phyloP scores from a whole-genome alignment of 2,888 invertebrate species.

The Pandemis heparana region DNA sequence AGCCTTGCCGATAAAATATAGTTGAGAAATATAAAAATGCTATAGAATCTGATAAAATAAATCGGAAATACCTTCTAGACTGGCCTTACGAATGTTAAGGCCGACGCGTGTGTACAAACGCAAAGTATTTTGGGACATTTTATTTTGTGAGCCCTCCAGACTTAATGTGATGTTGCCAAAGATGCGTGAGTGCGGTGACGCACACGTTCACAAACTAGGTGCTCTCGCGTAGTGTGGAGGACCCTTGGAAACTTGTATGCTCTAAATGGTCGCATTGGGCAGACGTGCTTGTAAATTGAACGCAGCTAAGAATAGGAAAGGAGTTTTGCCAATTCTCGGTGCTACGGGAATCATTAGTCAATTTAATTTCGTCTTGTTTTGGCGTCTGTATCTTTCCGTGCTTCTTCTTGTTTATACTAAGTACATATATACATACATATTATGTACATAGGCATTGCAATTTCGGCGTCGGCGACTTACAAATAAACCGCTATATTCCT shows the following conservation, averaged over 20 bases:
- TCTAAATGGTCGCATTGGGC: not conserved
- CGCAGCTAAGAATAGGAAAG: conserved; percentile 3
- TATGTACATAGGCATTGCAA: not conserved
- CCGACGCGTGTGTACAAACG: conserved; percentile 4
- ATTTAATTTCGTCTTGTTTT: not conserved
- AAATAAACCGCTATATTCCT: not conserved
- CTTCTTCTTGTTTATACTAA: not conserved
- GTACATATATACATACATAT: too few relatives aligned
- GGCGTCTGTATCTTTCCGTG: not conserved
- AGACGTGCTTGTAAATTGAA: not conserved
- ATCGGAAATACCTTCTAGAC: not conserved
- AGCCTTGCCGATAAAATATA: not conserved
- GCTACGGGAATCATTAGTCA: not conserved
- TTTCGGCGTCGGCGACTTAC: not conserved
- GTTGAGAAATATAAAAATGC: not conserved
- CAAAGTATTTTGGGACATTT: not conserved
- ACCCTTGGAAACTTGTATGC: not conserved
- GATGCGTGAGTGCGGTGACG: not conserved
- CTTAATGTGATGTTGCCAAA: not conserved
- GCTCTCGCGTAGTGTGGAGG: not conserved
- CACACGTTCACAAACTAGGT: not conserved
- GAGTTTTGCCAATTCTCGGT: conserved; percentile 12
- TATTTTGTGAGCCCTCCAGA: not conserved
- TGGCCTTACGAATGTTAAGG: conserved; percentile 15
- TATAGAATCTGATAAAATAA: conserved; percentile 8